Base-by-base conservation (phyloP, 2,797 vertebrate species). In the Chiroxiphia lanceolata region DNA sequence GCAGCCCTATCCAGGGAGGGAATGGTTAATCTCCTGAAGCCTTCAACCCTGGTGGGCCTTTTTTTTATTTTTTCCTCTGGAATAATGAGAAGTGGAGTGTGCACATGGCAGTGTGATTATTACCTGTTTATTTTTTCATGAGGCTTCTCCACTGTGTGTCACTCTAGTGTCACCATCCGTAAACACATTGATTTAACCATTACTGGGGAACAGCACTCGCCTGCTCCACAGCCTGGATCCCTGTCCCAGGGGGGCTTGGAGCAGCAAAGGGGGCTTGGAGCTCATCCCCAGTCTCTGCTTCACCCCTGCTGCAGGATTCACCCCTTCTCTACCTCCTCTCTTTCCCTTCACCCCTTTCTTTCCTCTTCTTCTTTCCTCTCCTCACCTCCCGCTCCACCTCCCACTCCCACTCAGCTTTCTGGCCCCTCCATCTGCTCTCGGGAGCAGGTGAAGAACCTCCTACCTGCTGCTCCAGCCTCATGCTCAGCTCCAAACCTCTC, bases 71-170 rank as follows among this genome's bases (percentile, higher is more conserved):
- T 59, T 42, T 38, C 29, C 59, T 11, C 56, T 2, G 40, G 42
- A 42, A 13, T 70, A 60, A 74, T 20, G 79, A 92, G 95, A 15
- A 91, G 56, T 3, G 29, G 51, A 83, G 88, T 18, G 88, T 56
- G 89, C 88, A 13, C 89, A 60, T 26, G 15, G 54, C 91, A 59
- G 67, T n/a, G 91, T 31, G 92, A 88, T 96, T 77, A 91, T 91
- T 68, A 59, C 87, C 92, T 91, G 76, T 95, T 96, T 97, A 97
- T 95, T 97, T 96, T 97, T 97, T 97, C 97, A 96, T 97, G 96
- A 96, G 95, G 92, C 91, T 94, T 72, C 95, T 95, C 96, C 89
- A 11, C 95, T 90, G 95, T 88, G 94, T 95, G 95, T 97, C 96
- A 96, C 95, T 96, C 94, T 89, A 23, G 94, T 95, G 94, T 96